Conservation (phyloP, 2,797 vertebrate species). For the Aeoliscus strigatus region DNA sequence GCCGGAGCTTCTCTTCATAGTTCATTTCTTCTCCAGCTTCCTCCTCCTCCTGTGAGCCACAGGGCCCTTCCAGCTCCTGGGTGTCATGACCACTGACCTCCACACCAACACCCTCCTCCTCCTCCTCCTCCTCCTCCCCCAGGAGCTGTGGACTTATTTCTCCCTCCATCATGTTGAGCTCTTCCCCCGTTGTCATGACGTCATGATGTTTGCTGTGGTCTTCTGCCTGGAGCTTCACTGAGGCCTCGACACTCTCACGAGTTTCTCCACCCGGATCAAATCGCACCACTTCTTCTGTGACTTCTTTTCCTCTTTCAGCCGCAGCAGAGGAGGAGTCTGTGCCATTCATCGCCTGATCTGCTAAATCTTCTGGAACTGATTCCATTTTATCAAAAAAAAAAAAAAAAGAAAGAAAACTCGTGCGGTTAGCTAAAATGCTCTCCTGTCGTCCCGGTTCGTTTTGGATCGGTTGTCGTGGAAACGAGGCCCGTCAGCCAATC, state of each 20-base stretch:
- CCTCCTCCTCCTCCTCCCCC: constrained; percentile 6
- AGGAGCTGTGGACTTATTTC: constrained; percentile 4
- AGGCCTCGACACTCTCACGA: neutral
- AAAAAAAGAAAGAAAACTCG: neutral
- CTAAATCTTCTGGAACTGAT: constrained; percentile 4
- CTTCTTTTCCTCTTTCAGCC: too few relatives aligned
- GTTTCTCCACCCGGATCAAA: constrained; percentile 8
- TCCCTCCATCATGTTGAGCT: constrained; percentile 3
- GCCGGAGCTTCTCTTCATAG: constrained; percentile 42
- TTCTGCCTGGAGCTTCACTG: neutral
- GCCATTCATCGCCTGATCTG: constrained; percentile 4
- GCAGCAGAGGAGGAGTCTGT: neutral
- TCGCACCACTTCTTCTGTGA: neutral
- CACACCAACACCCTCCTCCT: constrained; percentile 8
- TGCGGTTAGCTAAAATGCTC: neutral
- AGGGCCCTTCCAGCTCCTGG: constrained; percentile 4
- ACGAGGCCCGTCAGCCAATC: constrained; percentile 60
- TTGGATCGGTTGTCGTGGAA: constrained; percentile 68
- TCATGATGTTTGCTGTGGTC: neutral
- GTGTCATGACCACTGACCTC: constrained; percentile 4
- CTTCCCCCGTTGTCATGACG: constrained; percentile 1
- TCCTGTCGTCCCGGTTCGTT: constrained; percentile 28
- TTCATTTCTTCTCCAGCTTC: constrained; percentile 2
- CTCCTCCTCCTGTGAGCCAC: constrained; percentile 6
- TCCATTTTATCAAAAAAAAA: constrained; percentile 22